phyloP scores from a whole-genome alignment of 2,888 invertebrate species.

The Lycocerus yunnanus region DNA sequence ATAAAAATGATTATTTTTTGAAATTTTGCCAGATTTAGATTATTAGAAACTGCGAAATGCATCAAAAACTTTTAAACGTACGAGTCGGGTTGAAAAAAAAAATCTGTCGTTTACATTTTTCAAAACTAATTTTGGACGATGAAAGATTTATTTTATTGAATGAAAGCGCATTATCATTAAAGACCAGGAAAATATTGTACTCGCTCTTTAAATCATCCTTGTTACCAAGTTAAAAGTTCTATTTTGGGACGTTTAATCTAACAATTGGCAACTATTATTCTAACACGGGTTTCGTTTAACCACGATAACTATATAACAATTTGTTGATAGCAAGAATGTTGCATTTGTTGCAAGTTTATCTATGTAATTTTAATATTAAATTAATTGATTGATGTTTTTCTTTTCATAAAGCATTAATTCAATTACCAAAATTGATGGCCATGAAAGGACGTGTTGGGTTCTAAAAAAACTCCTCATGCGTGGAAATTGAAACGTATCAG shows the following conservation, averaged over 20 bases:
- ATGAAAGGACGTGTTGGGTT: neutral
- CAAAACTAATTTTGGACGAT: neutral
- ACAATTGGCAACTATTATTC: neutral
- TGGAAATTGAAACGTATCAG: neutral
- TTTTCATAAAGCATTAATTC: neutral
- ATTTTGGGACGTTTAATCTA: conserved; percentile 1
- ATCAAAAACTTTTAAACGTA: neutral
- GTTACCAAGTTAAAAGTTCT: neutral
- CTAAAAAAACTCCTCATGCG: neutral
- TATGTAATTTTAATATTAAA: neutral
- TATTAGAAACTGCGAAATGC: neutral
- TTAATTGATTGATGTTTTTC: neutral
- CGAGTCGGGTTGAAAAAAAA: neutral
- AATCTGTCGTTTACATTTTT: neutral
- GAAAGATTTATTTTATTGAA: neutral
- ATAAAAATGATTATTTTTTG: neutral
- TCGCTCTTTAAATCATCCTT: neutral
- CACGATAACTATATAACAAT: neutral
- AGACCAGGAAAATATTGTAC: neutral
- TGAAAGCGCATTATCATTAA: neutral
- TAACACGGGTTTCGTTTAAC: neutral
- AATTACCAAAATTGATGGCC: neutral
- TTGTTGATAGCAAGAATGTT: neutral
- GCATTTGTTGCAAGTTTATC: neutral
- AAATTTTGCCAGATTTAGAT: neutral